Evolutionary conservation across 2,797 vertebrate genomes (phyloP), one percentile per base, ranked within the genome.

Genomic region (Oreochromis mossambicus): DNA sequence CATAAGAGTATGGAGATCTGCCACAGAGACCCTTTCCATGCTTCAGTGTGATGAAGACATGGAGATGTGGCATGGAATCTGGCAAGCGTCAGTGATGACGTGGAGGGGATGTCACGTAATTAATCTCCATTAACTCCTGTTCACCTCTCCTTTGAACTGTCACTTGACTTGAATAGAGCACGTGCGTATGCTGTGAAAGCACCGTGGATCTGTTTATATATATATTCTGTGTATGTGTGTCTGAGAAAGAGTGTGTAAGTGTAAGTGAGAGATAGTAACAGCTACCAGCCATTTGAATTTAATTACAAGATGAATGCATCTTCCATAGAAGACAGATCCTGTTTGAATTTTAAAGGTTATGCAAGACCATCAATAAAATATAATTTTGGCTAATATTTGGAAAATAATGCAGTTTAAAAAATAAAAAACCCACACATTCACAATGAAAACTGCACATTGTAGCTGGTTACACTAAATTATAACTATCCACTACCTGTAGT

Each of bases 121-220:
- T 91, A 78, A 91, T 96, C 95, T 94, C 92, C 66, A 90, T 95
- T 95, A 95, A 89, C 89, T 86, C 78, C 84, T 26, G 43, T 84
- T 93, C 90, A 89, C 90, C 84, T 91, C 75, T 10, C 32, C 94
- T 96, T 94, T 96, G 95, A 96, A 95, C 92, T 91, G 90, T 76
- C 91, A 80, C 70, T 48, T 36, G 61, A 83, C 81, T 8, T 84
- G 85, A 56, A 92, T 46, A 73, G 83, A 87, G 85, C 24, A 81
- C 70, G 77, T 26, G 80, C 70, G 24, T 68, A 78, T 73, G 83
- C 66, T 77, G 43, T 48, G 17, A 75, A 32, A 50, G 26, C 3
- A 10, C 17, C 15, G 7, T 3, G 58, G 36, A 38, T 80, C 86
- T 86, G 73, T 61, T 73, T 79, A 14, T 56, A 81, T 80, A 70